These are phyloP conservation scores for Motacilla alba DNA, from an alignment of 2,113 vertebrate genomes.

Conservation along the genomic window DNA sequence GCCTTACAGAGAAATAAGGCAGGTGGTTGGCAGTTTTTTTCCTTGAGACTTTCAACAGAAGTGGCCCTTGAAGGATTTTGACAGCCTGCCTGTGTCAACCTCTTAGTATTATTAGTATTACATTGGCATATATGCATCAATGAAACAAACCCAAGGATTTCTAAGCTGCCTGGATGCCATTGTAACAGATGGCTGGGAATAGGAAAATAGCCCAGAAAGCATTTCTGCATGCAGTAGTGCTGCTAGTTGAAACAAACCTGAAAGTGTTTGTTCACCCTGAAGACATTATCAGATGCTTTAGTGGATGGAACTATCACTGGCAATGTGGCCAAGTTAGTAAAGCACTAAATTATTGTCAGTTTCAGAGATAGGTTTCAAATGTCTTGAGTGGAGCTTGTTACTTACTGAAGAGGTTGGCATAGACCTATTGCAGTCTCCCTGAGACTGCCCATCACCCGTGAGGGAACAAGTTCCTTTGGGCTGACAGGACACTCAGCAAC, in stretches of 20 bases:
- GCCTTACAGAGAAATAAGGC: not conserved
- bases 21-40: not conserved
- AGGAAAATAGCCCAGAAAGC: not conserved
- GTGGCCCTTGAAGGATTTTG: not conserved
- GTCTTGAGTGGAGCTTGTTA: not conserved
- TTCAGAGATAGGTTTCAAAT: not conserved
- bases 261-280: not conserved
- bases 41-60: not conserved
- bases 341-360: not conserved
- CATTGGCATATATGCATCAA: not conserved
- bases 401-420: not conserved
- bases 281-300: not conserved
- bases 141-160: not conserved
- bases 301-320: not conserved
- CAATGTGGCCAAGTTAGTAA: not conserved
- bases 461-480: not conserved
- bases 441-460: not conserved
- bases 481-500: not conserved
- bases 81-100: not conserved
- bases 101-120: not conserved
- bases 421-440: not conserved
- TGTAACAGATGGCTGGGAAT: conserved; percentile 16
- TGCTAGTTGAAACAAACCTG: not conserved
- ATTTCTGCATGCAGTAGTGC: not conserved
- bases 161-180: not conserved